Conservation (phyloP, 2,888 invertebrate species). For the Drosophila meridionalis region DNA sequence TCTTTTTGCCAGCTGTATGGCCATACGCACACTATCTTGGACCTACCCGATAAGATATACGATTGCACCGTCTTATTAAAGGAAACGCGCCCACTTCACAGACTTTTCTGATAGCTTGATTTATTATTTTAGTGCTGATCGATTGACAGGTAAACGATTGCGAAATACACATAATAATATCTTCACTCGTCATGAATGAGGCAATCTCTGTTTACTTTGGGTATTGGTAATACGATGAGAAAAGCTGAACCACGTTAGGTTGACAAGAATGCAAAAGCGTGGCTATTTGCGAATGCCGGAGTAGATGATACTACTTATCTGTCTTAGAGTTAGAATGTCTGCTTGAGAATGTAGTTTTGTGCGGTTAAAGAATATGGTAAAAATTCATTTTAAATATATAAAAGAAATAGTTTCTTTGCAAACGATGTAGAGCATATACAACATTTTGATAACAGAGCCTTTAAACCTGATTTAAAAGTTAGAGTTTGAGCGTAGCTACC, state of each 20-base stretch:
- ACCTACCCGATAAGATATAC: constrained; percentile 43
- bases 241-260: background rate
- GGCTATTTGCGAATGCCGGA: background rate
- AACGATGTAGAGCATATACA: no score
- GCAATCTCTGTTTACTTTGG: background rate
- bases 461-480: no score
- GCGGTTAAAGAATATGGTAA: background rate
- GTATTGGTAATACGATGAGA: background rate
- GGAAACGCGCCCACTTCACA: constrained; percentile 12
- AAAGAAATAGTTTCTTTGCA: no score
- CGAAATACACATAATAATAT: background rate
- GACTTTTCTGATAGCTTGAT: constrained; percentile 16
- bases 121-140: constrained; percentile 28
- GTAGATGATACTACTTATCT: background rate
- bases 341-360: background rate
- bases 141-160: constrained; percentile 8
- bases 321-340: background rate
- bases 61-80: constrained; percentile 2
- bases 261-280: background rate
- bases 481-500: no score
- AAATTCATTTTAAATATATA: background rate
- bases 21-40: constrained; percentile 14
- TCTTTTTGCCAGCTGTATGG: background rate
- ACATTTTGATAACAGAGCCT: no score
- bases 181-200: constrained; percentile 8